These are phyloP conservation scores for Acromyrmex echinatior DNA, from an alignment of 1,140 invertebrate genomes.

Conservation along the genomic window DNA sequence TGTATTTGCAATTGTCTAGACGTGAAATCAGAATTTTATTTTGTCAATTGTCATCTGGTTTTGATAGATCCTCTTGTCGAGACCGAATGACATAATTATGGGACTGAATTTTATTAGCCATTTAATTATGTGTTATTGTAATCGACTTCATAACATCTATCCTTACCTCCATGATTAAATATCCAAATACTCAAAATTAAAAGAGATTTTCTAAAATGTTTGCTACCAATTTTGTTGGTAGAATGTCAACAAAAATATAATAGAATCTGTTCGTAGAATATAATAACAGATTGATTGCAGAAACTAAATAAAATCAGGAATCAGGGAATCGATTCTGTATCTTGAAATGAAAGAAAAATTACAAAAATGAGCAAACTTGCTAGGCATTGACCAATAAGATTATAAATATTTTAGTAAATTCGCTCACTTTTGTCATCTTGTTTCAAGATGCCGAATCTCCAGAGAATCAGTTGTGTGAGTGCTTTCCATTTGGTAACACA, in stretches of 20 bases:
- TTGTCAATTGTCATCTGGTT: background rate
- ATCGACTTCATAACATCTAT: background rate
- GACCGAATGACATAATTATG: background rate
- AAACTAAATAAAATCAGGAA: background rate
- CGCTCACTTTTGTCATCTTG: too few relatives aligned
- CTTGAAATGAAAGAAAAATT: too few relatives aligned
- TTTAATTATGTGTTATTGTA: conserved; percentile 2
- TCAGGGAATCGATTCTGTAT: too few relatives aligned
- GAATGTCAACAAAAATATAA: background rate
- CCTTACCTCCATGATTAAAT: background rate
- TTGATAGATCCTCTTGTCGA: background rate
- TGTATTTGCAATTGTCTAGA: background rate
- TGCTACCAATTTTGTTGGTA: background rate
- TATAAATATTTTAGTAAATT: too few relatives aligned
- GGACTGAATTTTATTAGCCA: background rate
- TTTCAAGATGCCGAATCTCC: too few relatives aligned
- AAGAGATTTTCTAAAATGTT: background rate
- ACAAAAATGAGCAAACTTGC: too few relatives aligned
- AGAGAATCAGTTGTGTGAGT: too few relatives aligned
- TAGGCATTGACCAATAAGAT: too few relatives aligned
- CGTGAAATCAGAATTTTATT: background rate
- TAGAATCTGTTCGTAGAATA: background rate
- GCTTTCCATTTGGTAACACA: too few relatives aligned
- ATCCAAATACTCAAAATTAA: background rate
- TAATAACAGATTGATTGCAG: background rate